These are phyloP conservation scores for Heterohyrax brucei DNA, from an alignment of 2,797 vertebrate genomes.

Conservation along the genomic window DNA sequence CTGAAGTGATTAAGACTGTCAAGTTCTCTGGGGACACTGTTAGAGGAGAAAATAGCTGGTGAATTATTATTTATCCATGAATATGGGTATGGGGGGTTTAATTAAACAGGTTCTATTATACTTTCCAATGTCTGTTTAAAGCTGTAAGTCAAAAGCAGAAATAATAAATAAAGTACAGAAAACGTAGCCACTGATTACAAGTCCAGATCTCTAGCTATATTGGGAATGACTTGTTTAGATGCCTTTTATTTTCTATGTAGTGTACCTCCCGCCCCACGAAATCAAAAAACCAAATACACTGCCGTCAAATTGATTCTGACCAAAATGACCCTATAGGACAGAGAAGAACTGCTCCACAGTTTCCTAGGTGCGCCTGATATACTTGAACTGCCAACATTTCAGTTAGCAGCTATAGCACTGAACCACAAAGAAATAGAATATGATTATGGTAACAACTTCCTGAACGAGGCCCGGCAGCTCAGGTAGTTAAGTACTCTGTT, in stretches of 20 bases:
- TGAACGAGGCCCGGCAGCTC: neutral
- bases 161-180: conserved; percentile 77
- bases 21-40: conserved; percentile 87
- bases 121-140: conserved; percentile 88
- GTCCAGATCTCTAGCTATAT: conserved; percentile 64
- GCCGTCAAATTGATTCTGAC: too few species aligned
- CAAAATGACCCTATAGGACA: too few species aligned
- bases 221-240: conserved; percentile 55
- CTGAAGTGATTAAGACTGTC: conserved; percentile 90
- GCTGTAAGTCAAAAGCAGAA: conserved; percentile 87
- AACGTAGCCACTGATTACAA: conserved; percentile 81
- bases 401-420: too few species aligned
- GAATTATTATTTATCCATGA: conserved; percentile 90
- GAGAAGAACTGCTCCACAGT: too few species aligned
- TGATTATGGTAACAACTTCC: neutral
- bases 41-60: conserved; percentile 89
- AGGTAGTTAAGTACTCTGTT: neutral
- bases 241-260: conserved; percentile 69
- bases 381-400: too few species aligned
- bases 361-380: too few species aligned
- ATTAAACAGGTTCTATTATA: conserved; percentile 89
- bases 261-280: neutral
- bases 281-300: too few species aligned
- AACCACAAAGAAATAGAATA: conserved; percentile 36
- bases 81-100: conserved; percentile 89